Conservation (phyloP, 2,113 vertebrate genomes). For the Heterotilapia buettikoferi region DNA sequence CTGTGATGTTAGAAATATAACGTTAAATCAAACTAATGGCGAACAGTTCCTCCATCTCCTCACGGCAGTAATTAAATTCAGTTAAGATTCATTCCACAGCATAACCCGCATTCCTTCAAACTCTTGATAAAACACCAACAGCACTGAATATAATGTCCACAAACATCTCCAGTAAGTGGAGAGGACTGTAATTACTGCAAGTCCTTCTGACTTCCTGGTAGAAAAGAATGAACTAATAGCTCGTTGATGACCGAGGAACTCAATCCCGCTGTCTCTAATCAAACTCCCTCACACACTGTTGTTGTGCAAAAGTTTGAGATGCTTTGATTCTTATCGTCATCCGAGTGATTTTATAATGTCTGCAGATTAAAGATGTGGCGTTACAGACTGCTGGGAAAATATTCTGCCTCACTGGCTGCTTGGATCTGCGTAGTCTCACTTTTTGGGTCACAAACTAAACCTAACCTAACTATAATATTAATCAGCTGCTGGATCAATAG, state of each 20-base stretch:
- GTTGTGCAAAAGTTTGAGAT: not conserved
- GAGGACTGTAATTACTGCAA: not conserved
- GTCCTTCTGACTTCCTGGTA: not conserved
- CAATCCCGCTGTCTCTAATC: not conserved
- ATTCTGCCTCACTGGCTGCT: not conserved
- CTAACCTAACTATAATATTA: fast-evolving
- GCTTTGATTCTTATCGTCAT: not conserved
- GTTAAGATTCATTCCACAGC: not conserved
- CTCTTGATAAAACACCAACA: not conserved
- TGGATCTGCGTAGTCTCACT: not conserved
- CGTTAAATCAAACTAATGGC: not conserved
- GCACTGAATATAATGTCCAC: not conserved
- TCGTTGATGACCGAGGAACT: not conserved
- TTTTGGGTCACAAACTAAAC: not conserved
- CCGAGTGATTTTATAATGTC: fast-evolving
- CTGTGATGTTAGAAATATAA: not conserved
- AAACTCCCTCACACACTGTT: not conserved
- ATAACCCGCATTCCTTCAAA: not conserved
- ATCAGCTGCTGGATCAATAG: not conserved
- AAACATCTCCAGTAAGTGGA: not conserved
- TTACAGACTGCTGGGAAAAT: not conserved
- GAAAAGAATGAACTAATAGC: not conserved
- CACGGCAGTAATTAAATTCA: not conserved
- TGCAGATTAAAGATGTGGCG: not conserved
- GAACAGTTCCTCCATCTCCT: not conserved